These are phyloP conservation scores for Cerastis leucographa DNA, from an alignment of 2,888 invertebrate genomes.

Conservation along the genomic window DNA sequence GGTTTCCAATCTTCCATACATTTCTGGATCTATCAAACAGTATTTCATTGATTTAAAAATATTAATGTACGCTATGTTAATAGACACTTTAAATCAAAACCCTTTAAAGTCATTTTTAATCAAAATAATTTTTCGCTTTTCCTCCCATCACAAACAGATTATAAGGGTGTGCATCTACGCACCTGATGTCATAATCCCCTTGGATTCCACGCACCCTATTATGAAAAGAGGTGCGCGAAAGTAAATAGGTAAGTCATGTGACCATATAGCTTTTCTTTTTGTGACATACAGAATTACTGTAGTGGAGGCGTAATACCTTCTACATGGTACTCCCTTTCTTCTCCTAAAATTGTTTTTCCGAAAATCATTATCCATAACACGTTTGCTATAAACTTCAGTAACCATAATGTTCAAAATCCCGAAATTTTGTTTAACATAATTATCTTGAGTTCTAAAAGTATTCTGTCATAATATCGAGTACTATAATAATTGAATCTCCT, in stretches of 20 bases:
- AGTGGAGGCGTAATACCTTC: not conserved
- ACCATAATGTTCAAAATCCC: too few species aligned
- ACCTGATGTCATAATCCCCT: constrained; percentile 53
- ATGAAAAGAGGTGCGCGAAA: constrained; percentile 24
- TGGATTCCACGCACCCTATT: constrained; percentile 27
- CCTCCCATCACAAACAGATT: constrained; percentile 10
- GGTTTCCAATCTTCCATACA: not conserved
- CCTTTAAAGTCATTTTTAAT: not conserved
- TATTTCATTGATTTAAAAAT: not conserved
- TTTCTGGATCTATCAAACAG: not conserved
- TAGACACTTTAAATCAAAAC: not conserved
- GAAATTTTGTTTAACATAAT: too few species aligned
- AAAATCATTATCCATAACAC: too few species aligned
- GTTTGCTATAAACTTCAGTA: too few species aligned
- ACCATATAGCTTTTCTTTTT: constrained; percentile 4
- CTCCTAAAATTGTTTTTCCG: too few species aligned
- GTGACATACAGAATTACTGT: not conserved
- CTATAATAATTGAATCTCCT: too few species aligned
- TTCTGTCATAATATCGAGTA: too few species aligned
- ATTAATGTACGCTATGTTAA: not conserved
- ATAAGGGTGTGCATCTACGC: constrained; percentile 40
- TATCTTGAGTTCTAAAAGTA: too few species aligned
- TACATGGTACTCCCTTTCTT: too few species aligned
- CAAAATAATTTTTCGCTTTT: constrained; percentile 22
- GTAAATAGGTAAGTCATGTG: constrained; percentile 35